Percentiles rank a stretch among this genome's conserved stretches.
These are phyloP conservation scores for Fregetta grallaria DNA, from an alignment of 2,113 vertebrate genomes.

Conservation along the genomic window DNA sequence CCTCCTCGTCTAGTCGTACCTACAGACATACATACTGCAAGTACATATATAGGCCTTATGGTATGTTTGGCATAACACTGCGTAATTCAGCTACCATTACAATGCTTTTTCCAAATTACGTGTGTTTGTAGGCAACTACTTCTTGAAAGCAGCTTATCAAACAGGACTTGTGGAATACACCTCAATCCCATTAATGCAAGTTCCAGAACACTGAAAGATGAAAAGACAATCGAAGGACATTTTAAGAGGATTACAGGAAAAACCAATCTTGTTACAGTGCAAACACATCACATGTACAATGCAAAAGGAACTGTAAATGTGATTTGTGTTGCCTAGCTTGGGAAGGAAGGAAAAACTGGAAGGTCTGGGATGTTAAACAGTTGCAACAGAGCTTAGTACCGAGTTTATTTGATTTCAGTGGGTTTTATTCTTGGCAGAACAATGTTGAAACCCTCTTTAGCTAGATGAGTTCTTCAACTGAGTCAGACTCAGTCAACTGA, in stretches of 20 bases:
- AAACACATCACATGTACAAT: not conserved
- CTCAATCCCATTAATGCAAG: conserved; percentile 35
- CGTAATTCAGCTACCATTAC: not conserved
- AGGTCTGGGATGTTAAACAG: not conserved
- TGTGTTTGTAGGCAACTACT: not conserved
- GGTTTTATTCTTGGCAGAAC: not conserved
- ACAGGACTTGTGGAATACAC: not conserved
- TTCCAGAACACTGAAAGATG: conserved; percentile 33
- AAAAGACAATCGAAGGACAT: conserved; percentile 40
- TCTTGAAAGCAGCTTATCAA: conserved; percentile 36
- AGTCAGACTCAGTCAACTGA: not conserved
- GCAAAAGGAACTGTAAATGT: not conserved
- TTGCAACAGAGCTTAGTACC: not conserved
- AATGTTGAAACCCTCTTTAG: not conserved
- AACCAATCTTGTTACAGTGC: conserved; percentile 46
- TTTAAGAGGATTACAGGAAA: conserved; percentile 52
- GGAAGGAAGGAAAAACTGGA: not conserved
- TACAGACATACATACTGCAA: not conserved
- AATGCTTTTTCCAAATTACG: not conserved
- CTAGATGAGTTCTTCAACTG: not conserved
- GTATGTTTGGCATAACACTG: not conserved
- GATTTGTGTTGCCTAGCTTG: not conserved
- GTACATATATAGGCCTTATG: not conserved
- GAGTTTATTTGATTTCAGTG: not conserved
- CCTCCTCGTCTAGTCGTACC: not conserved